Evolutionary conservation across 2,888 invertebrate species (phyloP).

Genomic region (Neoitamus cyanurus): DNA sequence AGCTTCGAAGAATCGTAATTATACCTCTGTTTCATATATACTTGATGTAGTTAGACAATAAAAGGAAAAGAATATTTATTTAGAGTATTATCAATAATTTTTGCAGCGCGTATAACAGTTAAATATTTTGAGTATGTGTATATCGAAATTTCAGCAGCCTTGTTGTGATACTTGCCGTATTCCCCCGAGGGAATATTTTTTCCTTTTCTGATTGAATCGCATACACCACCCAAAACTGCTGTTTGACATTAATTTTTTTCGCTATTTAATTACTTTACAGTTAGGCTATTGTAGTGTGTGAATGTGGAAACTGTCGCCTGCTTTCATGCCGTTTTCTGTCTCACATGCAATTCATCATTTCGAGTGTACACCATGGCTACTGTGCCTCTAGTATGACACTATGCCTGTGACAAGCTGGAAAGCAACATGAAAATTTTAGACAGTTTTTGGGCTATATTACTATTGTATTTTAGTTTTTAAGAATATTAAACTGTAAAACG

Average conservation of each 20-base stretch:
- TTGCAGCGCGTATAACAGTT: constrained; percentile 50
- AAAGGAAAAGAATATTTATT: constrained; percentile 41
- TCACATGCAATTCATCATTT: not conserved
- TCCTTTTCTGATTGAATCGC: not conserved
- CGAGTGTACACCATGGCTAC: not conserved
- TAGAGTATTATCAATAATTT: constrained; percentile 32
- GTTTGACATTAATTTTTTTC: constrained; percentile 45
- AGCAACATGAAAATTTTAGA: not conserved
- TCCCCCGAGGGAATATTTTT: not conserved
- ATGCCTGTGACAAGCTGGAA: not conserved
- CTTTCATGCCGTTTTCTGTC: constrained; percentile 6
- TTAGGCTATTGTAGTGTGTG: constrained; percentile 47
- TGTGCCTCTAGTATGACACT: not conserved
- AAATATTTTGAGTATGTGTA: constrained; percentile 46
- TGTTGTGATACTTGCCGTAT: constrained; percentile 46
- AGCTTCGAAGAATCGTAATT: constrained; percentile 26
- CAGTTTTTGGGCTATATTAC: constrained; percentile 42
- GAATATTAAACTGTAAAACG: constrained; percentile 50
- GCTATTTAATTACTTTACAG: constrained; percentile 37
- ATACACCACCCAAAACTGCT: constrained; percentile 47
- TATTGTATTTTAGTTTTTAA: constrained; percentile 44
- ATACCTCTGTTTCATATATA: constrained; percentile 31
- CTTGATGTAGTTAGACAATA: constrained; percentile 43
- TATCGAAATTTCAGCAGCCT: constrained; percentile 46
- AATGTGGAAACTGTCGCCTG: constrained; percentile 27